A percentile compares a stretch with the other conserved stretches of the same genome.
Conservation (phyloP, 2,888 invertebrate genomes). For the Dynastes hyllus region DNA sequence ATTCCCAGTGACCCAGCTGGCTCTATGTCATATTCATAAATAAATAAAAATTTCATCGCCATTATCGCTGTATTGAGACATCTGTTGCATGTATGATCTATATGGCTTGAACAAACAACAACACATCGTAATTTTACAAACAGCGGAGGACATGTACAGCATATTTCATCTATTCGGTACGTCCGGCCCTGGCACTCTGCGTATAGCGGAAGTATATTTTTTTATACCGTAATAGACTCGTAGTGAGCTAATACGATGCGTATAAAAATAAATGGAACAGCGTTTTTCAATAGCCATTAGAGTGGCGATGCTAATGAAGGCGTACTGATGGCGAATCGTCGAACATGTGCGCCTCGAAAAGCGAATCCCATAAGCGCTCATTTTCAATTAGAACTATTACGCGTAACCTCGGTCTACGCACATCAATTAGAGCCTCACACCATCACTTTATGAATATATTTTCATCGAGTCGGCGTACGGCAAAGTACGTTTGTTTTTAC, state of each 20-base stretch:
- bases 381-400: conserved; percentile 48
- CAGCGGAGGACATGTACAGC: background rate
- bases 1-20: background rate
- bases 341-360: conserved; percentile 37
- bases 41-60: conserved; percentile 11
- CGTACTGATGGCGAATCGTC: conserved; percentile 32
- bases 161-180: conserved; percentile 5
- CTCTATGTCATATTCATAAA: conserved; percentile 2
- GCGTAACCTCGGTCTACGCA: conserved; percentile 41
- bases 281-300: conserved; percentile 37
- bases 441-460: conserved; percentile 9
- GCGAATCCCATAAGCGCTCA: conserved; percentile 38
- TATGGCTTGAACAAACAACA: background rate
- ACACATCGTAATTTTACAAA: conserved; percentile 30
- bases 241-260: conserved; percentile 21
- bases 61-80: conserved; percentile 10
- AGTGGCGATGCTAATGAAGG: conserved; percentile 35
- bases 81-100: background rate
- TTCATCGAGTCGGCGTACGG: conserved; percentile 23
- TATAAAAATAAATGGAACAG: conserved; percentile 31
- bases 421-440: conserved; percentile 37
- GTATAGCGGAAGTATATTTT: conserved; percentile 40
- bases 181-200: conserved; percentile 42
- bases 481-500: conserved; percentile 21
- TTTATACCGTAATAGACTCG: conserved; percentile 22